Evolutionary conservation across 2,113 vertebrate genomes (phyloP), one percentile per base, ranked within the genome.

Genomic region (Lipophrys pholis): DNA sequence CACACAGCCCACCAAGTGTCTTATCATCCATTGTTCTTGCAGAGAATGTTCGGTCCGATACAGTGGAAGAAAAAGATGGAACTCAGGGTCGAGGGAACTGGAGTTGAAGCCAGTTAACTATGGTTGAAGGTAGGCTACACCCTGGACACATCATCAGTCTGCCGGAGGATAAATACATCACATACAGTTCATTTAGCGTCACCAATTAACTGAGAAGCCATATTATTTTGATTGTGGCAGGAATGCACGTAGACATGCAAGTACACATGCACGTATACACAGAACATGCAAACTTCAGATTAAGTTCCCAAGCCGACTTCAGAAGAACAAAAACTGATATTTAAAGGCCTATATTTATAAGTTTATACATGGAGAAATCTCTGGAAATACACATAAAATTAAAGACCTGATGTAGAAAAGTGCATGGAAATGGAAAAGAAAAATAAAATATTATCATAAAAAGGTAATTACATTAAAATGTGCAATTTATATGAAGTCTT

Each of bases 381-480:
- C 10, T 48, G 12, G 39, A 57, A 69, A 80, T 36, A 43, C 15
- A 8, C 8, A 48, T 10, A 58, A 70, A 53, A 58, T 58, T 6
- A 69, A 46, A 3, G 36, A 67, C 8, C 6, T 7, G 56, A 16
- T 57, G 36, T 66, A 56, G 46, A 69, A 77, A 78, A 70, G 11
- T 71, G 68, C 5, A 87, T 69, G 71, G 62, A 75, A 81, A 83
- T 60, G 30, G 12, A 9, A 8, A 67, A 43, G 58, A 65, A 85
- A 81, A 60, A 73, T 42, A 50, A 11, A 73, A 38, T 15, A 80
- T 78, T 76, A 61, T 53, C 71, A 85, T 83, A 49, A 81, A 78
- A 54, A 67, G 71, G 11, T 76, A 77, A 80, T 65, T 7, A 79
- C 61, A 81, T 86, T 74, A 83, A 79, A 65, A 83, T 80, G 59